These are phyloP conservation scores for Drosophila sturtevanti DNA, from an alignment of 1,140 invertebrate species.

Conservation along the genomic window DNA sequence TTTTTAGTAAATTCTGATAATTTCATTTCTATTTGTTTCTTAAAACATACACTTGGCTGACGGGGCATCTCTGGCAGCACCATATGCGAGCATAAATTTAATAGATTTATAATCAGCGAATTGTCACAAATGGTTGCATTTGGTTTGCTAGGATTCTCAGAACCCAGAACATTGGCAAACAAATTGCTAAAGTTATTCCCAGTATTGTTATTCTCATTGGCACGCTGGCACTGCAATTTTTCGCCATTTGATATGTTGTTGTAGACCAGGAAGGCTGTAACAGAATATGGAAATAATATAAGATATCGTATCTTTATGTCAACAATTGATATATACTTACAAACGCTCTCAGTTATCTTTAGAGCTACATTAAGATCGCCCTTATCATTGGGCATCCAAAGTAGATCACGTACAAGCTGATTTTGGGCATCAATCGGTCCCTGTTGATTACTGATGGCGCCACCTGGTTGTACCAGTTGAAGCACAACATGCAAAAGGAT, in stretches of 20 bases:
- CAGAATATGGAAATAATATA: not conserved
- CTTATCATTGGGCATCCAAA: slow-evolving; percentile 87
- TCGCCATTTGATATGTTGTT: slow-evolving; percentile 86
- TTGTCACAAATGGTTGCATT: slow-evolving; percentile 85
- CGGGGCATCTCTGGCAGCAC: slow-evolving; percentile 87
- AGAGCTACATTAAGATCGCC: slow-evolving; percentile 89
- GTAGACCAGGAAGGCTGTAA: slow-evolving; percentile 84
- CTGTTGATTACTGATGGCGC: slow-evolving; percentile 87
- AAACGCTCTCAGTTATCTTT: slow-evolving; percentile 89
- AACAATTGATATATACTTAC: slow-evolving; percentile 69
- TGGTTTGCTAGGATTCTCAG: slow-evolving; percentile 84
- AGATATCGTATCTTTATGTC: slow-evolving; percentile 4
- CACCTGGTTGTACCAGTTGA: slow-evolving; percentile 87
- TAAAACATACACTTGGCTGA: slow-evolving; percentile 58
- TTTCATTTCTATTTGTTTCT: not conserved
- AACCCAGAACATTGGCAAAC: slow-evolving; percentile 87
- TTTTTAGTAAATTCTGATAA: not conserved
- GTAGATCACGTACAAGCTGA: slow-evolving; percentile 87
- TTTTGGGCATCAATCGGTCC: slow-evolving; percentile 93
- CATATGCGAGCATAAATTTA: slow-evolving; percentile 87
- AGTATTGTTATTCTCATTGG: slow-evolving; percentile 81
- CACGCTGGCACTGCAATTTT: slow-evolving; percentile 84
- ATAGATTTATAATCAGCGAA: slow-evolving; percentile 87
- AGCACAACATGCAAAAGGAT: slow-evolving; percentile 88
- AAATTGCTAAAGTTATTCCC: slow-evolving; percentile 85